A percentile compares a stretch with the other conserved stretches of the same genome.
Evolutionary conservation across 2,797 vertebrate genomes (phyloP).

Genomic region (Bufotes viridis): DNA sequence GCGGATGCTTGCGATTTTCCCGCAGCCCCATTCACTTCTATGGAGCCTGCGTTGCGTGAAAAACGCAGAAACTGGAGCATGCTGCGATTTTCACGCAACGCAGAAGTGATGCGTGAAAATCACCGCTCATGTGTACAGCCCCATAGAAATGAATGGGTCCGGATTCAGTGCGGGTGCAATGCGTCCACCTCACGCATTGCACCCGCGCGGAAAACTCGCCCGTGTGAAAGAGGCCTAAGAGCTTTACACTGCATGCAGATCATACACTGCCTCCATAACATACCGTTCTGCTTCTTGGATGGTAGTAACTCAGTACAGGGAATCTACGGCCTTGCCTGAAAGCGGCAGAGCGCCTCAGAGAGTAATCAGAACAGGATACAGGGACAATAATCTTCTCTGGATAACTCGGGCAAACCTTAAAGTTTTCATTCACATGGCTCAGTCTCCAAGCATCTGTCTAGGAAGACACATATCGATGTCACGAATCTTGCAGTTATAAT

Average conservation of each 20-base stretch:
- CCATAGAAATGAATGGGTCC: too few relatives aligned
- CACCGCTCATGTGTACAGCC: too few relatives aligned
- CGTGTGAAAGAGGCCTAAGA: too few relatives aligned
- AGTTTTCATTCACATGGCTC: constrained; percentile 80
- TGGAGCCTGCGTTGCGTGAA: too few relatives aligned
- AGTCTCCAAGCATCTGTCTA: constrained; percentile 84
- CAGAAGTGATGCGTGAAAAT: too few relatives aligned
- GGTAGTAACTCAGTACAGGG: constrained; percentile 84
- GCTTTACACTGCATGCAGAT: not conserved
- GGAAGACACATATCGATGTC: not conserved
- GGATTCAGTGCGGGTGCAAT: too few relatives aligned
- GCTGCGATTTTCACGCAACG: too few relatives aligned
- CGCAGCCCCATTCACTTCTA: too few relatives aligned
- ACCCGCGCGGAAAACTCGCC: too few relatives aligned
- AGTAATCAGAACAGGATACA: constrained; percentile 69
- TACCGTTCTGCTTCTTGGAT: constrained; percentile 79
- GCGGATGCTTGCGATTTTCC: too few relatives aligned
- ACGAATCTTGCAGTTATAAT: not conserved
- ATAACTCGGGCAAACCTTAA: constrained; percentile 80
- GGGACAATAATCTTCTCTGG: constrained; percentile 79
- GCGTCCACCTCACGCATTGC: too few relatives aligned
- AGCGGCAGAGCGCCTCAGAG: constrained; percentile 73
- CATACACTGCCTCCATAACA: constrained; percentile 47
- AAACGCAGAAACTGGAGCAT: too few relatives aligned
- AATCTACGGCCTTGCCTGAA: constrained; percentile 86